Evolutionary conservation across 2,113 vertebrate genomes (phyloP).

Genomic region (Silurus glanis): DNA sequence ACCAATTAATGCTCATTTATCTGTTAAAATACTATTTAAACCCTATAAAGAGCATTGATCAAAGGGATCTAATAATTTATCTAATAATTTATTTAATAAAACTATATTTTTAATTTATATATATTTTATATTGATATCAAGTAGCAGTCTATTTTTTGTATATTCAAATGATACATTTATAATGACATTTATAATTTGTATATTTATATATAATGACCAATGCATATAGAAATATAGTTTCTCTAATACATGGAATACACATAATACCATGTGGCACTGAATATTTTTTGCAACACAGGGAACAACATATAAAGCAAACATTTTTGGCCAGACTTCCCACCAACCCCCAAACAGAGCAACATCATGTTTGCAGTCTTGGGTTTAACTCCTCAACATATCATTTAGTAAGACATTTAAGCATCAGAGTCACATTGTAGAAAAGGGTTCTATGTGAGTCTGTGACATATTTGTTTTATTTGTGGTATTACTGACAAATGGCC

Average conservation of each 20-base stretch:
- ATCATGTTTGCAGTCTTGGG: not conserved
- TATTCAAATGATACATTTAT: not conserved
- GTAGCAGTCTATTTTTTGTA: not conserved
- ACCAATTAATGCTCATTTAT: not conserved
- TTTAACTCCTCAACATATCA: not conserved
- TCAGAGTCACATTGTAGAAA: not conserved
- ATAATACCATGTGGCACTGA: not conserved
- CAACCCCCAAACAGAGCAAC: not conserved
- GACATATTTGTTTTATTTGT: not conserved
- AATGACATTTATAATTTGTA: too few relatives aligned
- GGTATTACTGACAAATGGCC: not conserved
- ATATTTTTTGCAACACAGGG: not conserved
- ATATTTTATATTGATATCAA: not conserved
- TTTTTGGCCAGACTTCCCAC: not conserved
- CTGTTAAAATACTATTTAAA: constrained; percentile 11
- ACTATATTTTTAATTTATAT: not conserved
- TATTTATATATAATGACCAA: not conserved
- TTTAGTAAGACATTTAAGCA: not conserved
- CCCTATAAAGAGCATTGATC: not conserved
- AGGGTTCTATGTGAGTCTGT: not conserved
- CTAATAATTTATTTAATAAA: not conserved
- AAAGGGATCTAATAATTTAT: not conserved
- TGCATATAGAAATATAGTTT: not conserved
- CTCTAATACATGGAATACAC: not conserved
- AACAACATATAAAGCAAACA: not conserved